Conservation (phyloP, 1,140 invertebrate species). For the Halyomorpha halys region DNA sequence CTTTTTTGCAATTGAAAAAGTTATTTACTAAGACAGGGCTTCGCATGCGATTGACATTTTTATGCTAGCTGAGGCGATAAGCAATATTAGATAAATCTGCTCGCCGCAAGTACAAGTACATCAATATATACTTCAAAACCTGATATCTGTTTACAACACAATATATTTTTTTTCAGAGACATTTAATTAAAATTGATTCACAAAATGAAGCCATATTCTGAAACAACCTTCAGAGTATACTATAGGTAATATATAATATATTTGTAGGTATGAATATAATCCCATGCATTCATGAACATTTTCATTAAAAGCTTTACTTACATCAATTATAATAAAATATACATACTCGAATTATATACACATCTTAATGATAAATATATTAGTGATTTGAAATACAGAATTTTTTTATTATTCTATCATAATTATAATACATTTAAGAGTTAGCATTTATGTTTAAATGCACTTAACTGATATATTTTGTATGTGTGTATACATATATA, state of each 20-base stretch:
- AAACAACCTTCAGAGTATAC: slow-evolving; percentile 10
- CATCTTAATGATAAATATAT: not conserved
- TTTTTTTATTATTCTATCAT: not conserved
- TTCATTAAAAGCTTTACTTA: slow-evolving; percentile 2
- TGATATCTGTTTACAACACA: not conserved
- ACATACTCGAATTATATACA: slow-evolving; percentile 17
- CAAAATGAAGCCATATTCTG: slow-evolving; percentile 6
- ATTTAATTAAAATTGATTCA: not conserved
- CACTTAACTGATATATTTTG: slow-evolving; percentile 10
- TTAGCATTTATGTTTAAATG: slow-evolving; percentile 8
- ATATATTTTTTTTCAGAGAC: not conserved
- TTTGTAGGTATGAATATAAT: not conserved
- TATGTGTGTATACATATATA: not conserved
- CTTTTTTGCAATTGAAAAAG: not conserved
- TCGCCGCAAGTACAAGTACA: not conserved
- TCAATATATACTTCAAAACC: slow-evolving; percentile 1
- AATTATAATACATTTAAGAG: slow-evolving; percentile 7
- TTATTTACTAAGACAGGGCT: not conserved
- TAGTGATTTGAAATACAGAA: slow-evolving; percentile 2
- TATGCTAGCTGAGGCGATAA: slow-evolving; percentile 5
- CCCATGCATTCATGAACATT: not conserved
- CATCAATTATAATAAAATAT: slow-evolving; percentile 7
- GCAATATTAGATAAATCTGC: not conserved
- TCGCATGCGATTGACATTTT: not conserved
- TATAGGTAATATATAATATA: no score